Conservation (phyloP, 1,140 invertebrate genomes). For the Arctopsyche grandis region DNA sequence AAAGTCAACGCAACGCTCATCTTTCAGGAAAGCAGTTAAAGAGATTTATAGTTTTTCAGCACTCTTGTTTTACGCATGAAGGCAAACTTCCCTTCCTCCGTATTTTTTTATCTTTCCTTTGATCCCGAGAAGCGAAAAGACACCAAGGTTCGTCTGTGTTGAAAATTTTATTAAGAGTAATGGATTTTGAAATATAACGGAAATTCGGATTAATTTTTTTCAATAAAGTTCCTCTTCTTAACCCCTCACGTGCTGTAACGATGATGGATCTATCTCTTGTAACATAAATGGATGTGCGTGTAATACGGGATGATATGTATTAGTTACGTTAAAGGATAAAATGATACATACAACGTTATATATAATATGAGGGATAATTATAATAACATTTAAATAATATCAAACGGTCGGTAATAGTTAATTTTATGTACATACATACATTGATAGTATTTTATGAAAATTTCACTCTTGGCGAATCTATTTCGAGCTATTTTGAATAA, state of each 20-base stretch:
- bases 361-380: too few relatives aligned
- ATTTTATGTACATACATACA: too few relatives aligned
- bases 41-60: slow-evolving; percentile 41
- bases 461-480: not conserved
- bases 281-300: slow-evolving; percentile 23
- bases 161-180: slow-evolving; percentile 8
- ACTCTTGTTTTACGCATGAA: slow-evolving; percentile 7
- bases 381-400: too few relatives aligned
- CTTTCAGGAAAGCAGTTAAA: slow-evolving; percentile 40
- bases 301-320: slow-evolving; percentile 3
- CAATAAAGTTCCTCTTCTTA: slow-evolving; percentile 8
- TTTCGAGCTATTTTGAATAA: slow-evolving; percentile 4
- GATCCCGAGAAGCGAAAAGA: not conserved
- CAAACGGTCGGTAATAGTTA: too few relatives aligned
- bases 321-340: too few relatives aligned
- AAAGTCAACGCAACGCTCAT: slow-evolving; percentile 36
- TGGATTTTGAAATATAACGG: slow-evolving; percentile 19
- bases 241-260: not conserved
- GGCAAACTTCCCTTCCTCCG: not conserved
- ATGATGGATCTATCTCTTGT: slow-evolving; percentile 29
- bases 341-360: too few relatives aligned
- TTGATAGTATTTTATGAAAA: too few relatives aligned
- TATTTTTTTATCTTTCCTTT: too few relatives aligned
- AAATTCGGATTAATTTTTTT: slow-evolving; percentile 29
- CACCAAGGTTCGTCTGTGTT: not conserved